Base-by-base conservation (phyloP, 2,888 invertebrate species). In the Danaus chrysippus region DNA sequence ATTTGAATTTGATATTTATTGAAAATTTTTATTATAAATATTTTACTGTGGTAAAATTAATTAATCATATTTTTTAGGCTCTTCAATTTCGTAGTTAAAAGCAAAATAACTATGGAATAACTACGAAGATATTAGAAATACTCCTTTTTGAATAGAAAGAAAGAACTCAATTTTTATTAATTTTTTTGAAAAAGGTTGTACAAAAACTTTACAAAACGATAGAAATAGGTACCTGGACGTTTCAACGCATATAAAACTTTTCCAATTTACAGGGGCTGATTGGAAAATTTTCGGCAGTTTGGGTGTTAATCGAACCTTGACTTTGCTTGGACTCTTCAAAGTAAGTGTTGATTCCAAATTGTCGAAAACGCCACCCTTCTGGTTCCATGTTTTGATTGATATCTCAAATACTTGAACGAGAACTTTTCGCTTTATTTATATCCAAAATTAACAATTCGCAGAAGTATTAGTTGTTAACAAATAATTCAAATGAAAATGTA, bases 241-340 rank as follows among this genome's bases (percentile, higher is more conserved):
- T 87, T 81, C 83, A 86, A 86, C 86, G 88, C 83, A 90, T 86
- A 90, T 89, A 90, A 90, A 90, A 90, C 86, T 90, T 91, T 90
- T 90, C 91, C 88, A 90, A 91, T 90, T 90, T 91, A 89, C 84
- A 84, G 84, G 77, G 83, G 85, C 82, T 89, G 89, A 90, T 90
- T 89, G 89, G 88, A 84, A 88, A 89, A 87, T 90, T 89, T 88
- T 86, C 87, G 76, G 79, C 87, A 80, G 85, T 87, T 87, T 81
- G 86, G 85, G 86, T 85, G 87, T 87, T 91, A 88, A 90, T 86
- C 86, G 86, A 86, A 81, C 81, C 84, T 82, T 86, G 82, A 84
- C 83, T 87, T 83, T 77, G 76, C 78, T 76, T 76, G 77, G 83
- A 79, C 81, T 78, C 76, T 77, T 79, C 76, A 77, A 82, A 83